Evolutionary conservation across 2,888 invertebrate genomes (phyloP).

Genomic region (Ptychoptera contaminata): DNA sequence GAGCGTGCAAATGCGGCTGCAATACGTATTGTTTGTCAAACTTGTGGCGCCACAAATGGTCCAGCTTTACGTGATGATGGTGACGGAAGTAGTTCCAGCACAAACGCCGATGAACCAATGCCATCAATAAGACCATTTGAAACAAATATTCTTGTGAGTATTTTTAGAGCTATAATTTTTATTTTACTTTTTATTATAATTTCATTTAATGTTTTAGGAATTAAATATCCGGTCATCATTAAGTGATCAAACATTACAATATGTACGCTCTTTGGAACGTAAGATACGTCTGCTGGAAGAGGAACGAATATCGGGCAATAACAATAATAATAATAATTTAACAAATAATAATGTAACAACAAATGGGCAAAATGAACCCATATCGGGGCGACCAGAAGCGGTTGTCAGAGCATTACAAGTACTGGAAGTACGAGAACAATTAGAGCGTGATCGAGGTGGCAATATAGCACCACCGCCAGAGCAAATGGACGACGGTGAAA

Average conservation of each 20-base stretch:
- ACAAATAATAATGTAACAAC: constrained; percentile 16
- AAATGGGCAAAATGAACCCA: constrained; percentile 25
- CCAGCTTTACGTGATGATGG: constrained; percentile 67
- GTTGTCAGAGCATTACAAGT: constrained; percentile 87
- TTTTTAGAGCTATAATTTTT: constrained; percentile 1
- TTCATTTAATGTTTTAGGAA: constrained; percentile 15
- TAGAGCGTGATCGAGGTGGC: constrained; percentile 49
- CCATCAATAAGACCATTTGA: constrained; percentile 27
- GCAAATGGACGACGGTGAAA: constrained; percentile 69
- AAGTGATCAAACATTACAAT: constrained; percentile 80
- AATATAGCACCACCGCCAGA: constrained; percentile 29
- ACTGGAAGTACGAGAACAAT: constrained; percentile 74
- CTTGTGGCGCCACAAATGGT: constrained; percentile 29
- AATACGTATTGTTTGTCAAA: constrained; percentile 24
- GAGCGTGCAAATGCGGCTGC: constrained; percentile 43
- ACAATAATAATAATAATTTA: constrained; percentile 8
- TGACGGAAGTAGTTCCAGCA: constrained; percentile 87
- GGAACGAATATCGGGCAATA: constrained; percentile 41
- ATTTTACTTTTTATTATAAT: neutral
- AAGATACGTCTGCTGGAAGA: constrained; percentile 72
- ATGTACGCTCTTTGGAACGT: constrained; percentile 78
- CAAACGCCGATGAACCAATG: constrained; percentile 69
- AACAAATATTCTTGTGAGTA: constrained; percentile 27
- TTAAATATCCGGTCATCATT: constrained; percentile 18
- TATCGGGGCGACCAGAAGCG: constrained; percentile 65